These are phyloP conservation scores for Clarias pachynema DNA, from an alignment of 2,797 vertebrate genomes.

Conservation along the genomic window DNA sequence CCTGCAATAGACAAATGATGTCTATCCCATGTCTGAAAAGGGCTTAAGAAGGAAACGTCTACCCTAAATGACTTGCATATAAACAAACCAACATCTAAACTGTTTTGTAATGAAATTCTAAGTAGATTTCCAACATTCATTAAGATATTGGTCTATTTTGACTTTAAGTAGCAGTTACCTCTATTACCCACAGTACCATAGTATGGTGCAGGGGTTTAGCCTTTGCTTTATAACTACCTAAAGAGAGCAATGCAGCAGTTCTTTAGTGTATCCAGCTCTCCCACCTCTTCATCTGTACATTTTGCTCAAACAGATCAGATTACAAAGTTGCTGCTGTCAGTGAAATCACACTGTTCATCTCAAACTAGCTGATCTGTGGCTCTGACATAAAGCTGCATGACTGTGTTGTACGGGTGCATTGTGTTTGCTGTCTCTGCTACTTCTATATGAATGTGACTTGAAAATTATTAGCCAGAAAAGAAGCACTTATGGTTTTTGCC, in stretches of 20 bases:
- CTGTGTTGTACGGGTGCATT: background rate
- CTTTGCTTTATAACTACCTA: background rate
- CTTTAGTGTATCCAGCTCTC: background rate
- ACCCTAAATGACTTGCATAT: background rate
- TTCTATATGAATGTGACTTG: background rate
- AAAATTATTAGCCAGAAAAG: background rate
- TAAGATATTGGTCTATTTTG: background rate
- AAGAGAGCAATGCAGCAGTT: background rate
- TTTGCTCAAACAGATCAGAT: background rate
- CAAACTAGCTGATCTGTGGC: background rate
- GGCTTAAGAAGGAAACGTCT: background rate
- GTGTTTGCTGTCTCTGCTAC: background rate
- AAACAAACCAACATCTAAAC: background rate
- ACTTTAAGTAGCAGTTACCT: background rate
- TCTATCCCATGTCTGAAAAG: too few species aligned
- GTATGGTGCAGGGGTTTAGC: background rate
- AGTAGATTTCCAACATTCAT: background rate
- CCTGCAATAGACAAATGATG: too few species aligned
- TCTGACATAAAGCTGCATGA: too few species aligned
- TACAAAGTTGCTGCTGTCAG: background rate
- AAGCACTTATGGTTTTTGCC: background rate
- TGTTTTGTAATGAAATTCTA: background rate
- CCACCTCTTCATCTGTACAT: background rate
- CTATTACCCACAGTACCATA: background rate
- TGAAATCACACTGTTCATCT: background rate